Evolutionary conservation across 2,113 vertebrate genomes (phyloP).

Genomic region (Actenoides hombroni): DNA sequence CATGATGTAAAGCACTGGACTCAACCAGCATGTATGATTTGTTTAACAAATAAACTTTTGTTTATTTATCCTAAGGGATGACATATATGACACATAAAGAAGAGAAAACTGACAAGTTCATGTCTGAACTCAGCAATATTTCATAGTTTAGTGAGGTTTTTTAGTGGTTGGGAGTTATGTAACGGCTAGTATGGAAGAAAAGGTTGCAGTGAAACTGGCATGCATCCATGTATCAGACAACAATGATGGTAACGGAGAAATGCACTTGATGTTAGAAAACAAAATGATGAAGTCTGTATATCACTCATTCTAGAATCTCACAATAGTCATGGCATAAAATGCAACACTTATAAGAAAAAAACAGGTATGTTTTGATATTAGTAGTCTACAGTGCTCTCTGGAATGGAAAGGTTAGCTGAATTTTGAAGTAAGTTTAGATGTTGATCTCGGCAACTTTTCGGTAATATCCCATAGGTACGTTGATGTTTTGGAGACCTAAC

Average conservation of each 20-base stretch:
- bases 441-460: neutral
- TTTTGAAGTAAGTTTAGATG: neutral
- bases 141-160: neutral
- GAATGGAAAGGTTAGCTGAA: neutral
- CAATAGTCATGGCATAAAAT: neutral
- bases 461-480: rapidly evolving
- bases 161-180: neutral
- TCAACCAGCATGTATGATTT: neutral
- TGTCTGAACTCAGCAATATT: neutral
- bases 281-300: neutral
- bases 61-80: neutral
- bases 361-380: neutral
- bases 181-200: neutral
- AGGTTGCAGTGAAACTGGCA: neutral
- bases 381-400: neutral
- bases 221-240: neutral
- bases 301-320: neutral
- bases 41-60: conserved; percentile 40
- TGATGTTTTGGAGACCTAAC: neutral
- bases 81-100: neutral
- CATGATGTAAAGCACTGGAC: conserved; percentile 54
- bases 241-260: neutral
- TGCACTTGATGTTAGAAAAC: neutral
- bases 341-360: neutral
- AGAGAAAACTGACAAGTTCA: neutral